Evolutionary conservation across 2,888 invertebrate genomes (phyloP), one percentile per base, ranked within the genome.

Genomic region (Elegia similella): DNA sequence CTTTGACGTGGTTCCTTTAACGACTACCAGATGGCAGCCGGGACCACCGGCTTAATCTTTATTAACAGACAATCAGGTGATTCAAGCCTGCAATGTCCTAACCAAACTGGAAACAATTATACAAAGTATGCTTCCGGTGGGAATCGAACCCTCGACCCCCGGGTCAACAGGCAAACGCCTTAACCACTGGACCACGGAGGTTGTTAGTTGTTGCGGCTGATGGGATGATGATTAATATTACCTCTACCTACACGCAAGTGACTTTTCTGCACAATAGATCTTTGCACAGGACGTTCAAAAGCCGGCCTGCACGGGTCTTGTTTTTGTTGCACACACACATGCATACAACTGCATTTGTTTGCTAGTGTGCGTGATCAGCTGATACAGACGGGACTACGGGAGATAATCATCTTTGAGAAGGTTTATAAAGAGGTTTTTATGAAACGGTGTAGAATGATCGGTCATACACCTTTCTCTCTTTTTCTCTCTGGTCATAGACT

Each of bases 221-320:
- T 3, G 5, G 5, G 2, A 8, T 34, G 0, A 34, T 29, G 13
- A 13, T n/a, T 1, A 29, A 10, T 17, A 23, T 44, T 10, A 13
- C 1, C 10, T 50, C 17, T 34, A 0, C 50, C 50, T 50, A 50
- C 15, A 10, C n/a, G 5, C 34, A 54, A 46, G 3, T 53, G 52
- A 43, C 56, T n/a, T 55, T 15, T 70, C 72, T 75, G 50, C 55
- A 12, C 7, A 8, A 34, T 7, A 59, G 60, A 29, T 70, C 75
- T 68, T 55, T 67, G 64, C 50, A 48, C 69, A 67, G 72, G 75
- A 76, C 77, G 78, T 75, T 78, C 75, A 76, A 80, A 80, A 78
- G 76, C 76, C 71, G 74, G 69, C 80, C 71, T 73, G 85, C 78
- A 84, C 87, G 69, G 73, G 83, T 85, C 78, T 76, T 78, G 73